Percentiles rank a stretch among this genome's conserved stretches.
phyloP scores from a whole-genome alignment of 2,113 vertebrate genomes.

The Onychostruthus taczanowskii region DNA sequence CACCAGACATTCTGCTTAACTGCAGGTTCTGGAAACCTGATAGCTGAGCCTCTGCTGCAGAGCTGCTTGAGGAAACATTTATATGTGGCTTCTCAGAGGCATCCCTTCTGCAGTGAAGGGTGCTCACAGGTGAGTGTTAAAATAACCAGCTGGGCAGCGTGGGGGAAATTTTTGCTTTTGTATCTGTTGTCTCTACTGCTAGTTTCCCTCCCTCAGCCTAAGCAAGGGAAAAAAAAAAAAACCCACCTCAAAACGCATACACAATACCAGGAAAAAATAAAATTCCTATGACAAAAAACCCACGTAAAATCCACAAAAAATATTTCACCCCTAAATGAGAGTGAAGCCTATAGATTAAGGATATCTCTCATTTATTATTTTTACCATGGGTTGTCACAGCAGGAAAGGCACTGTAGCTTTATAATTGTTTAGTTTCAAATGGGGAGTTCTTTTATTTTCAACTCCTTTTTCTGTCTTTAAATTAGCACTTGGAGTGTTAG shows the following conservation, averaged over 20 bases:
- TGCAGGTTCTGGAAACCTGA: slow-evolving; percentile 44
- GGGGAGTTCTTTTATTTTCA: neutral
- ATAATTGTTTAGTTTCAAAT: slow-evolving; percentile 17
- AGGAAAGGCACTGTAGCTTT: slow-evolving; percentile 21
- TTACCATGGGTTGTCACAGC: neutral
- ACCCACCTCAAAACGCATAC: neutral
- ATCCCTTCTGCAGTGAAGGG: neutral
- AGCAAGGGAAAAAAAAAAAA: neutral
- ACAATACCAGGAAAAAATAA: neutral
- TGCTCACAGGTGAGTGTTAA: slow-evolving; percentile 14
- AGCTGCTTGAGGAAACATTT: neutral
- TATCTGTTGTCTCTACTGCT: neutral
- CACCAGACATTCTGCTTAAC: slow-evolving; percentile 13
- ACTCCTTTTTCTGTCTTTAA: slow-evolving; percentile 29
- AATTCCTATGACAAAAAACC: fast-evolving
- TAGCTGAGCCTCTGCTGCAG: slow-evolving; percentile 18
- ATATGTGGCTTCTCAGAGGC: slow-evolving; percentile 21
- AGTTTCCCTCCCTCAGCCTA: neutral
- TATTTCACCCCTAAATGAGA: neutral
- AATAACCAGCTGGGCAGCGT: neutral
- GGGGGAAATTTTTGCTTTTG: neutral
- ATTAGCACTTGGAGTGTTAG: slow-evolving; percentile 28
- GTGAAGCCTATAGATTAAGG: neutral
- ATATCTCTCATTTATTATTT: neutral
- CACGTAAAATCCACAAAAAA: neutral